phyloP scores from a whole-genome alignment of 2,113 vertebrate genomes.

The Narcine bancroftii region DNA sequence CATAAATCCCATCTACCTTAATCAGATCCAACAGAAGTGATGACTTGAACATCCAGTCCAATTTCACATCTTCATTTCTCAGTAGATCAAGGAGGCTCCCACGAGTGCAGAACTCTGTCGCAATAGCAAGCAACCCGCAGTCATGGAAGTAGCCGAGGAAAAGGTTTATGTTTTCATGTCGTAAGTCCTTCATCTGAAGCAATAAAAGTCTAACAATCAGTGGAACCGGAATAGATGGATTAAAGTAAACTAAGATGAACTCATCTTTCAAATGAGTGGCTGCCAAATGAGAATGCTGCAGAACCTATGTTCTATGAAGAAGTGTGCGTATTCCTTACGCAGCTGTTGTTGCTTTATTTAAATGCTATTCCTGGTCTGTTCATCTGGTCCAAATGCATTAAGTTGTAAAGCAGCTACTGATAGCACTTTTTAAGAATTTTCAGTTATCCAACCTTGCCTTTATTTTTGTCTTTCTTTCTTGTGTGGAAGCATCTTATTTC shows the following conservation, averaged over 20 bases:
- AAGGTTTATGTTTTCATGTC: constrained; percentile 64
- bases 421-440: neutral
- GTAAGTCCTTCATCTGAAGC: constrained; percentile 65
- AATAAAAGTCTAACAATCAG: neutral
- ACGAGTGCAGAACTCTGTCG: constrained; percentile 65
- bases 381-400: neutral
- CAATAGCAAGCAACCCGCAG: constrained; percentile 63
- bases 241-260: neutral
- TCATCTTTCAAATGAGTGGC: neutral
- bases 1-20: constrained; percentile 48
- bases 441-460: neutral
- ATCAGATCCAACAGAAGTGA: constrained; percentile 67
- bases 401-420: neutral
- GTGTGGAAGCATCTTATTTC: neutral
- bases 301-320: no score
- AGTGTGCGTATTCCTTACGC: neutral
- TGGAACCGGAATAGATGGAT: neutral
- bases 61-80: constrained; percentile 60
- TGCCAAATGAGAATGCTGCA: neutral
- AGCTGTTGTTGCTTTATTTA: neutral
- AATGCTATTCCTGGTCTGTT: neutral
- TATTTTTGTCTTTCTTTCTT: neutral
- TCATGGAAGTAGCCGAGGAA: constrained; percentile 68
- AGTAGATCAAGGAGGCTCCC: constrained; percentile 66
- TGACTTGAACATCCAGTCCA: constrained; percentile 76